Evolutionary conservation across 2,113 vertebrate species (phyloP), one percentile per base, ranked within the genome.

Genomic region (Synchiropus splendidus): DNA sequence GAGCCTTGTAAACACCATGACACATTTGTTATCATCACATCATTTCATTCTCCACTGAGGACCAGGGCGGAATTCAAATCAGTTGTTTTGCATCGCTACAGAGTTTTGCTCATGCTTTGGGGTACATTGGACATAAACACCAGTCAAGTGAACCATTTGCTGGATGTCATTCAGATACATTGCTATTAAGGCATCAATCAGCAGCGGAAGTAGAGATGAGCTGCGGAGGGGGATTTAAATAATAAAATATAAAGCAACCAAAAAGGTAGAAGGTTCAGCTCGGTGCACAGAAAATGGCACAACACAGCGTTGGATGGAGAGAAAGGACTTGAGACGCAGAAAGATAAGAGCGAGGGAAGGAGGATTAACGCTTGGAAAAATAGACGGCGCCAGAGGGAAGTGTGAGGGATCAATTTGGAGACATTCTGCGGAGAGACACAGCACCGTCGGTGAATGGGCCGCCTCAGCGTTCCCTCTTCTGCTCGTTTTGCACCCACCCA

Each of bases 21-120:
- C 55, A 77, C 66, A 67, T 67, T 67, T 56, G 52, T 74, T 65
- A 54, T 71, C 53, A 72, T 72, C 62, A 59, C 64, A 72, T 74
- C 54, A 54, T 49, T 71, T 35, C 51, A 34, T 50, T 49, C 42
- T 55, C 40, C 50, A 47, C 13, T 14, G 54, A 14, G 17, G 51
- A 70, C 41, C 41, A 61, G 70, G 65, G 45, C 2, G 17, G 64
- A 62, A 52, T 58, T 37, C n/a, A 37, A 64, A 69, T 54, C 36
- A 51, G 6, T 34, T 8, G 40, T 45, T 31, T 56, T 45, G 18
- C 45, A 47, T 51, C 16, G 34, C 21, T 36, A 41, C 57, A 40
- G 16, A 6, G 9, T 54, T 58, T 57, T 39, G 14, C 36, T 48
- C n/a, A 16, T 37, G 12, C 21, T 41, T 12, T 16, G 39, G 36